Conservation (phyloP, 1,140 invertebrate genomes). For the Seison nebaliae region DNA sequence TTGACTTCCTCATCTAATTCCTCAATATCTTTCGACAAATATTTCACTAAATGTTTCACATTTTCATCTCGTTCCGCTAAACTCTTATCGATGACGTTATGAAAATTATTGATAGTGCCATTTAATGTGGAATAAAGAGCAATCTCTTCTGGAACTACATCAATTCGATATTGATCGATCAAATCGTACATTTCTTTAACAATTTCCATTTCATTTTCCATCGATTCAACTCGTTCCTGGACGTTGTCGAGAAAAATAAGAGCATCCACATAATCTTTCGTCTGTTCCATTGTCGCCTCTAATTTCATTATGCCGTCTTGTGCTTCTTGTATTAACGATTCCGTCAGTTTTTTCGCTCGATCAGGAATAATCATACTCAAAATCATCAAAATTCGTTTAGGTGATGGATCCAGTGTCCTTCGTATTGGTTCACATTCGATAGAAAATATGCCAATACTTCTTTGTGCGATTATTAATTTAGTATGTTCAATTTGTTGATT, state of each 20-base stretch:
- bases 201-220: slow-evolving; percentile 39
- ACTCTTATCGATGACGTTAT: slow-evolving; percentile 27
- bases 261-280: slow-evolving; percentile 39
- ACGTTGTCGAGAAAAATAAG: slow-evolving; percentile 41
- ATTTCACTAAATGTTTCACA: slow-evolving; percentile 25
- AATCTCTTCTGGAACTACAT: slow-evolving; percentile 35
- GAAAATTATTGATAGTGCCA: slow-evolving; percentile 24
- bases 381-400: slow-evolving; percentile 24
- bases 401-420: slow-evolving; percentile 38
- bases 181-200: slow-evolving; percentile 44
- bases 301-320: slow-evolving; percentile 36
- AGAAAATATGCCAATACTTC: slow-evolving; percentile 39
- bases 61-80: slow-evolving; percentile 27
- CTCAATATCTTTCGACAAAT: slow-evolving; percentile 27
- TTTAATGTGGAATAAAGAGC: slow-evolving; percentile 33
- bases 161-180: slow-evolving; percentile 41
- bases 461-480: slow-evolving; percentile 35
- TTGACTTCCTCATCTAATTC: slow-evolving; percentile 27
- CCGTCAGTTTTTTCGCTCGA: slow-evolving; percentile 36
- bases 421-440: slow-evolving; percentile 43
- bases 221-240: slow-evolving; percentile 30
- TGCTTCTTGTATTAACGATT: slow-evolving; percentile 33
- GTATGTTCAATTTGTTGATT: slow-evolving; percentile 23
- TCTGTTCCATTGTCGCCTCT: slow-evolving; percentile 35
- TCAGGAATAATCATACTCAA: slow-evolving; percentile 27